These are phyloP conservation scores for Anser cygnoides DNA, from an alignment of 2,113 vertebrate species.

Conservation along the genomic window DNA sequence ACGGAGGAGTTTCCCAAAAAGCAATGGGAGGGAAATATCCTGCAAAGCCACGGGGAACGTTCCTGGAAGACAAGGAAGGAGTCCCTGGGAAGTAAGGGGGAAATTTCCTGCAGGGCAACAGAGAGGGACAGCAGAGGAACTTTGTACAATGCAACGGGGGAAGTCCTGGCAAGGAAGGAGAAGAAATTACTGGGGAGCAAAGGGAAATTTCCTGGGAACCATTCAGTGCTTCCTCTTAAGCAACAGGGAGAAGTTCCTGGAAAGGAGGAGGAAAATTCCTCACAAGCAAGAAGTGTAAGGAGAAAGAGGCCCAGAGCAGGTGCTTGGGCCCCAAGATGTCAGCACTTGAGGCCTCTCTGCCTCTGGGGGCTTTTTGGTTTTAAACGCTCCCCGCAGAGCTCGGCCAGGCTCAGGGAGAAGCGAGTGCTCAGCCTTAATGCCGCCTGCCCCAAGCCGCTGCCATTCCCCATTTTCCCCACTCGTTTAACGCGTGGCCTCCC, in stretches of 20 bases:
- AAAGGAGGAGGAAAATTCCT: neutral
- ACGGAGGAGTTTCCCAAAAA: neutral
- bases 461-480: rapidly evolving
- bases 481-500: no score
- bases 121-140: neutral
- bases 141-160: rapidly evolving
- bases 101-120: neutral
- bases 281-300: rapidly evolving
- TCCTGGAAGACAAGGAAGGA: neutral
- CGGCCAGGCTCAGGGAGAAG: rapidly evolving
- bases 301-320: rapidly evolving
- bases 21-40: neutral
- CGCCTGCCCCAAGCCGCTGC: rapidly evolving
- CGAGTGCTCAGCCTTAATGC: rapidly evolving
- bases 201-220: neutral
- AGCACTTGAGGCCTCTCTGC: rapidly evolving
- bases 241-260: neutral
- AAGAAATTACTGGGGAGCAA: neutral
- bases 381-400: neutral
- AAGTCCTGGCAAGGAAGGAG: neutral
- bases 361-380: rapidly evolving
- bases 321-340: rapidly evolving
- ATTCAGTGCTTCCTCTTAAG: neutral
- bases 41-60: neutral
- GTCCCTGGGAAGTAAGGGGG: neutral